Evolutionary conservation across 23 tunicate genomes (phyloP).

Genomic region (Trididemnum nubilum): DNA sequence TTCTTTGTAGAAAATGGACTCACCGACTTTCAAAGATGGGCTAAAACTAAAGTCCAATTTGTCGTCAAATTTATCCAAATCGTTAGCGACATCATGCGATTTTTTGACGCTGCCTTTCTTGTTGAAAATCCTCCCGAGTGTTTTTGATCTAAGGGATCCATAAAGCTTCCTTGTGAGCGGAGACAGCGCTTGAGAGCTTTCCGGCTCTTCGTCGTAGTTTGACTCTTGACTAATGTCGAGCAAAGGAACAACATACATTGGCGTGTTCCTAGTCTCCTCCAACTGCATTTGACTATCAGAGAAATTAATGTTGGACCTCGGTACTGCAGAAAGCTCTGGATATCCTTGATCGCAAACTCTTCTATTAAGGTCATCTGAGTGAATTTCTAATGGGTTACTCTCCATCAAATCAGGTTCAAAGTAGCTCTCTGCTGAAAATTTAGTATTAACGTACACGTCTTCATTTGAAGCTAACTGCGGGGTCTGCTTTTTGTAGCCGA

Average conservation of each 20-base stretch:
- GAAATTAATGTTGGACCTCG: not conserved
- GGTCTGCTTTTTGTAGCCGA: not conserved
- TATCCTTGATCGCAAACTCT: not conserved
- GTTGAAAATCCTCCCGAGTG: constrained; percentile 39
- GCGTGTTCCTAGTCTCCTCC: not conserved
- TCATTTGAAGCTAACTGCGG: no score
- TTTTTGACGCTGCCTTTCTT: not conserved
- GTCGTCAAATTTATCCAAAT: not conserved
- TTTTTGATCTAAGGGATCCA: constrained; percentile 20
- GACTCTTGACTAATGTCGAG: constrained; percentile 24
- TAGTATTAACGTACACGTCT: no score
- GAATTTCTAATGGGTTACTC: not conserved
- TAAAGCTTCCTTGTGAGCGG: not conserved
- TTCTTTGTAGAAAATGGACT: no score
- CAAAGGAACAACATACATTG: not conserved
- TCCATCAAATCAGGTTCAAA: not conserved
- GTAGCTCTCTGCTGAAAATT: not conserved
- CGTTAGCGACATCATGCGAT: not conserved
- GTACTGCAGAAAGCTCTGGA: not conserved
- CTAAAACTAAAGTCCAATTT: not conserved
- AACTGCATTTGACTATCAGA: not conserved
- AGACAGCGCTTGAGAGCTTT: not conserved
- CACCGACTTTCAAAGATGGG: not conserved
- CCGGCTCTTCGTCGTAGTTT: constrained; percentile 10
- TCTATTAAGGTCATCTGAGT: not conserved